Evolutionary conservation across 30 jellyfish, hydroid and myxozoan species (phyloP).

Genomic region (Chironex yamaguchii): DNA sequence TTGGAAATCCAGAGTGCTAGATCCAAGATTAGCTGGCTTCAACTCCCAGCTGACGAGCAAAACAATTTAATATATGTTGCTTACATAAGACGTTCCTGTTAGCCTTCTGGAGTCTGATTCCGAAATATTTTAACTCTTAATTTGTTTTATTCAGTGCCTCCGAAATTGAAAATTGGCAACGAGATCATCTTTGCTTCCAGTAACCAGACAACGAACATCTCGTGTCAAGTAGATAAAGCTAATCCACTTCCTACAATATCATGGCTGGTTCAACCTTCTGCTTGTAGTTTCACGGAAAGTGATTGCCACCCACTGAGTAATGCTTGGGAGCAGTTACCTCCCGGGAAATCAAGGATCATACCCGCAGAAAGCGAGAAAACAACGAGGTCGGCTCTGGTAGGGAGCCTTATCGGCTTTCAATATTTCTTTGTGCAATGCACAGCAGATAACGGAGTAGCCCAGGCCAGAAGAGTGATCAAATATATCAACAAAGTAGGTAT

Average conservation of each 20-base stretch:
- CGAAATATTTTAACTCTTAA: background rate
- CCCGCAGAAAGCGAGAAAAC: background rate
- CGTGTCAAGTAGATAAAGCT: slow-evolving; percentile 24
- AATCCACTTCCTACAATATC: slow-evolving; percentile 50
- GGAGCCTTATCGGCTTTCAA: background rate
- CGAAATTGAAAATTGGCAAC: background rate
- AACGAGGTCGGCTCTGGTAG: background rate
- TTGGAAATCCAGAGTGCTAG: no score
- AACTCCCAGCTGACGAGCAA: no score
- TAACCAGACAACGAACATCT: background rate
- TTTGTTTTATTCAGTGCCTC: background rate
- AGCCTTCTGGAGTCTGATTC: no score
- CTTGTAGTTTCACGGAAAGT: background rate
- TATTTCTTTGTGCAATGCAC: slow-evolving; percentile 61
- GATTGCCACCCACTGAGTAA: slow-evolving; percentile 35
- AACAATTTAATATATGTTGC: no score
- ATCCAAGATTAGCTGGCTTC: no score
- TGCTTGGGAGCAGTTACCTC: slow-evolving; percentile 28
- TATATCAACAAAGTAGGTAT: slow-evolving; percentile 33
- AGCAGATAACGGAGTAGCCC: slow-evolving; percentile 45
- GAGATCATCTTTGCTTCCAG: background rate
- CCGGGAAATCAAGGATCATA: background rate
- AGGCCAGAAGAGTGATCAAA: slow-evolving; percentile 24
- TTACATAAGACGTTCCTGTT: no score
- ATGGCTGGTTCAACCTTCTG: slow-evolving; percentile 67